Evolutionary conservation across 2,113 vertebrate genomes (phyloP).

Genomic region (Dissostichus mawsoni): DNA sequence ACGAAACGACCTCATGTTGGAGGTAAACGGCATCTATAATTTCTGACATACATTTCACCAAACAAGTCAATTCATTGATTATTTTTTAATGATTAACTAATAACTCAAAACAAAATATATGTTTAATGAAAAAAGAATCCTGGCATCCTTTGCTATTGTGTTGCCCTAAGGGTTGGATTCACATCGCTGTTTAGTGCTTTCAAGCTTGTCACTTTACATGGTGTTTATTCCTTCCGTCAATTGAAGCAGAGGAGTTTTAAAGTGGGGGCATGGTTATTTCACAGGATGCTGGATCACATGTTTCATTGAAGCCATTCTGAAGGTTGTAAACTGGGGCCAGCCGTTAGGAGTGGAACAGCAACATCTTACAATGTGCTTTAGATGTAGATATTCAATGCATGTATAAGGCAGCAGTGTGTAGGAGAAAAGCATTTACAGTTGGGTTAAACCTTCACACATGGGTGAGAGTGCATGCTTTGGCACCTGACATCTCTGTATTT

Average conservation of each 20-base stretch:
- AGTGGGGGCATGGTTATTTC: neutral
- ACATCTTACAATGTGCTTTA: conserved; percentile 8
- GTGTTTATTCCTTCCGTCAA: neutral
- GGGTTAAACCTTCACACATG: conserved; percentile 84
- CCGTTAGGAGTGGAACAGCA: neutral
- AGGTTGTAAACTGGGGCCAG: neutral
- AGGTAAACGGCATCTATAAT: too few species aligned
- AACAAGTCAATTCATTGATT: too few species aligned
- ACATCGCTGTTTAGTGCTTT: neutral
- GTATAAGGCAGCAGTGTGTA: conserved; percentile 37
- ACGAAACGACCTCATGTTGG: too few species aligned
- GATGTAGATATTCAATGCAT: conserved; percentile 26
- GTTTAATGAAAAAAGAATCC: too few species aligned
- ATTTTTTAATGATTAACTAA: too few species aligned
- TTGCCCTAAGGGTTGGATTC: too few species aligned
- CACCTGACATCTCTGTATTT: conserved; percentile 94
- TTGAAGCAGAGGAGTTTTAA: neutral
- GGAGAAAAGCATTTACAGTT: conserved; percentile 63
- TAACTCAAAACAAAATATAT: too few species aligned
- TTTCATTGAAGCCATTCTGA: neutral
- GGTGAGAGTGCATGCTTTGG: conserved; percentile 89
- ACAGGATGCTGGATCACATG: neutral
- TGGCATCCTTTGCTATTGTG: neutral
- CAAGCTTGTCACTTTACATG: neutral
- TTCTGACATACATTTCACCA: too few species aligned